These are phyloP conservation scores for Orbicella faveolata DNA, from an alignment of 64 coral and sea anemone species.

Conservation along the genomic window DNA sequence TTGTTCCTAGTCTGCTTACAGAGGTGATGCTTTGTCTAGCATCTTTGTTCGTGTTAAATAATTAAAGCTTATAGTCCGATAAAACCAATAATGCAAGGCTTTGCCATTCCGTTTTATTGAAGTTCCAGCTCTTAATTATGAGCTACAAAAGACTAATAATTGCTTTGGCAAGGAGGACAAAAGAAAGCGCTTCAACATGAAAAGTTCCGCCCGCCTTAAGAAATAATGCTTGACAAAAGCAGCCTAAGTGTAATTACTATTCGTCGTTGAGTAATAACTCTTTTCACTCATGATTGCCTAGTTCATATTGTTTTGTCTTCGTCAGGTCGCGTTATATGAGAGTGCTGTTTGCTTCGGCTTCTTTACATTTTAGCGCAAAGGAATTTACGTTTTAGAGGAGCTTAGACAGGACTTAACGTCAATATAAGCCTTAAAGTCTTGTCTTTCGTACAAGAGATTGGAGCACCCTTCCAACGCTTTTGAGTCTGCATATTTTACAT, in stretches of 20 bases:
- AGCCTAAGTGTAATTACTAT: not conserved
- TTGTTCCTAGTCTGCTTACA: not conserved
- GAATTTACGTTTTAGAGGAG: conserved; percentile 8
- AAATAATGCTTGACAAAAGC: not conserved
- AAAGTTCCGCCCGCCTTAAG: conserved; percentile 4
- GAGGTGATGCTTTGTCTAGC: not conserved
- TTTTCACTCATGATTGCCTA: not conserved
- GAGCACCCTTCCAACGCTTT: too few species aligned
- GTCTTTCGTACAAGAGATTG: not conserved
- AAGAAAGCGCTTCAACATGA: not conserved
- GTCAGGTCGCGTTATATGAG: not conserved
- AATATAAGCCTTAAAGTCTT: not conserved
- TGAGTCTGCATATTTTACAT: too few species aligned
- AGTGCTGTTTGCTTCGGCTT: not conserved
- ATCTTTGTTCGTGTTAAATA: not conserved
- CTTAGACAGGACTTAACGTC: not conserved
- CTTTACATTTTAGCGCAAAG: not conserved
- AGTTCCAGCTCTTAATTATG: not conserved
- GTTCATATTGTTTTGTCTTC: not conserved
- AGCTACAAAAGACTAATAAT: not conserved
- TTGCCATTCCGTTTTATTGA: not conserved
- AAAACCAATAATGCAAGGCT: conserved; percentile 12
- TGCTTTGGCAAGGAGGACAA: not conserved
- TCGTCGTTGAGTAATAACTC: not conserved
- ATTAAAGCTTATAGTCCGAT: conserved; percentile 1